Evolutionary conservation across 2,113 vertebrate genomes (phyloP).

Genomic region (Psephotus haematonotus): DNA sequence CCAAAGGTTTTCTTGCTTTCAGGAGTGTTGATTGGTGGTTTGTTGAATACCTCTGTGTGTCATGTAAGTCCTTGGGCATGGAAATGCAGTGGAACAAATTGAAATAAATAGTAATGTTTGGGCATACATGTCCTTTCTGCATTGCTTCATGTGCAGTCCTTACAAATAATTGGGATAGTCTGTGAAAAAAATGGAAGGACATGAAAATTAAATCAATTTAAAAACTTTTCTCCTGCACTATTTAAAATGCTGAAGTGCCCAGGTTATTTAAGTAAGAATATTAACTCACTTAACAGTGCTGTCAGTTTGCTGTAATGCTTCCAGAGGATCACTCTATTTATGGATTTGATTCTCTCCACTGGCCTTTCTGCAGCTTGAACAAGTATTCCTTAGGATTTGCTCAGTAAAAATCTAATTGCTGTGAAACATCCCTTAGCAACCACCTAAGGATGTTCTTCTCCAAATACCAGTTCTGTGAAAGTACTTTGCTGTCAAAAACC

Average conservation of each 20-base stretch:
- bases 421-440: background rate
- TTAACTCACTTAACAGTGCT: background rate
- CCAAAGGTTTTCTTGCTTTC: background rate
- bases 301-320: background rate
- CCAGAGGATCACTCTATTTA: background rate
- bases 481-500: background rate
- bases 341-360: background rate
- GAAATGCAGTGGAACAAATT: background rate
- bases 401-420: background rate
- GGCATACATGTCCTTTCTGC: background rate
- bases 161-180: background rate
- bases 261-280: background rate
- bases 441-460: background rate
- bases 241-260: background rate
- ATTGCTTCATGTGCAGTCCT: background rate
- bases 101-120: background rate
- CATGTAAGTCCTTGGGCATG: background rate
- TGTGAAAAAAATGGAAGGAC: background rate
- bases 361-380: background rate
- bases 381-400: background rate
- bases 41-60: background rate
- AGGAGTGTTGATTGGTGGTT: background rate
- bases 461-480: background rate
- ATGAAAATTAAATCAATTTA: background rate
- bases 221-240: rapidly evolving